A percentile compares a stretch with the other conserved stretches of the same genome.
phyloP scores from a whole-genome alignment of 2,113 vertebrate genomes.

The Varanus komodoensis region DNA sequence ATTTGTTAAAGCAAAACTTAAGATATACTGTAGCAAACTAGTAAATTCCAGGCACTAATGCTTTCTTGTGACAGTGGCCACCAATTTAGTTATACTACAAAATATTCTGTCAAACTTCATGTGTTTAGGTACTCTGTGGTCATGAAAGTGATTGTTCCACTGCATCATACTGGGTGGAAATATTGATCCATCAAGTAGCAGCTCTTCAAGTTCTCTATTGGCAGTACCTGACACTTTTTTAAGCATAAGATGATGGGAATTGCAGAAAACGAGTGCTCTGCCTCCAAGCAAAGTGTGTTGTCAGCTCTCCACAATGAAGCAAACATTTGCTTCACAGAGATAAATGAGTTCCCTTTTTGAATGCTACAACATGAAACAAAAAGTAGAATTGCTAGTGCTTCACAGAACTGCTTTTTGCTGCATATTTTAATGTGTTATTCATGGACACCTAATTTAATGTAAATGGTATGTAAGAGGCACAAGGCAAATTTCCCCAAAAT shows the following conservation, averaged over 20 bases:
- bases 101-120: conserved; percentile 11
- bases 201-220: neutral
- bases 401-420: neutral
- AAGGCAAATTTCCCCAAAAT: neutral
- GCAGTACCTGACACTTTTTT: neutral
- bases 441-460: neutral
- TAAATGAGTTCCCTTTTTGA: neutral
- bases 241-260: neutral
- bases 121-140: neutral
- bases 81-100: neutral
- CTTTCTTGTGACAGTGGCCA: conserved; percentile 1
- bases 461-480: neutral
- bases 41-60: conserved; percentile 30
- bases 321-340: neutral
- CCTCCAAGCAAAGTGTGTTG: neutral
- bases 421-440: neutral
- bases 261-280: neutral
- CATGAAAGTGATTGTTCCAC: neutral
- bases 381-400: neutral
- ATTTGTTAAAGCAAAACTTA: conserved; percentile 48
- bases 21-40: conserved; percentile 31
- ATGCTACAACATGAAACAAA: neutral
- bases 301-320: neutral
- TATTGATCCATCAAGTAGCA: neutral
- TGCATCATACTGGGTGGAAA: neutral